These are phyloP conservation scores for Potamilus streckersoni DNA, from an alignment of 1,140 invertebrate species.

Conservation along the genomic window DNA sequence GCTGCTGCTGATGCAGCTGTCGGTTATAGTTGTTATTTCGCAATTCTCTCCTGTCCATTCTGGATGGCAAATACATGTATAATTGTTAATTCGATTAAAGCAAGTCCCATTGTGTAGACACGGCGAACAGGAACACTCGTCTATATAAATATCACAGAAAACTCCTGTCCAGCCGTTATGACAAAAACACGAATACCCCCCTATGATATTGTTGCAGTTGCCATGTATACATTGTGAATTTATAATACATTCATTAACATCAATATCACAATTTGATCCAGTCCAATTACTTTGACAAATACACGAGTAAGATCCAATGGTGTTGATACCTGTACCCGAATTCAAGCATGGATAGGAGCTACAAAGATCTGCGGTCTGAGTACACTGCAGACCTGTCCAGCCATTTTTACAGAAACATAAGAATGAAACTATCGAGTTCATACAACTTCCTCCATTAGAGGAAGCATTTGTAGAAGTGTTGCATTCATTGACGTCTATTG, in stretches of 20 bases:
- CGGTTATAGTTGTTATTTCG: neutral
- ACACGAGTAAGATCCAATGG: neutral
- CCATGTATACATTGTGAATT: no score
- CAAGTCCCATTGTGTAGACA: no score
- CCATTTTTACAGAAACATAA: neutral
- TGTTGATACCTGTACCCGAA: neutral
- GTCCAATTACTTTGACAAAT: neutral
- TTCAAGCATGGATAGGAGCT: neutral
- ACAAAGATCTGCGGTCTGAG: neutral
- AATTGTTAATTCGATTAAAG: neutral
- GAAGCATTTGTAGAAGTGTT: neutral
- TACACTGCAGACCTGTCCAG: neutral
- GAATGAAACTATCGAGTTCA: neutral
- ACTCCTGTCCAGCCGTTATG: no score
- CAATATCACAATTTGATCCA: no score
- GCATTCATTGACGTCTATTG: conserved; percentile 16
- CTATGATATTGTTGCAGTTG: no score
- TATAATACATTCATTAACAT: no score
- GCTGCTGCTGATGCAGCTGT: no score
- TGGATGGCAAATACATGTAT: conserved; percentile 2
- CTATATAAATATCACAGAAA: no score
- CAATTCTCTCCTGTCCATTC: neutral
- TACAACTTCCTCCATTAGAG: conserved; percentile 6
- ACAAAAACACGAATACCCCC: no score
- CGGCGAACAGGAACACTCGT: no score